A percentile compares a stretch with the other conserved stretches of the same genome.
phyloP scores from a whole-genome alignment of 1,140 invertebrate genomes.

The Galleria mellonella region DNA sequence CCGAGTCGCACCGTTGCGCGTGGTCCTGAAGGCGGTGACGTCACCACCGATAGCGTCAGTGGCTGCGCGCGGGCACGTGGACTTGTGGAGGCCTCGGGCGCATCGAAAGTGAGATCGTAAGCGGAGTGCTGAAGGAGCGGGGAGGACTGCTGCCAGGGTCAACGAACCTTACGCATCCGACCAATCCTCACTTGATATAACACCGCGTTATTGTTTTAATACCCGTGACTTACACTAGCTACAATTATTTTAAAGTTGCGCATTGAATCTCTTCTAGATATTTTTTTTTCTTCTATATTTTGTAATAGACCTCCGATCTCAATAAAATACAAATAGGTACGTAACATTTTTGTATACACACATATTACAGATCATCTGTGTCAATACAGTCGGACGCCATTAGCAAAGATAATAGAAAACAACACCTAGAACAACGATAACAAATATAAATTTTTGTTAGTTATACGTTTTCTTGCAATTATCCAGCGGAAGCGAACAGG shows the following conservation, averaged over 20 bases:
- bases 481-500: slow-evolving; percentile 53
- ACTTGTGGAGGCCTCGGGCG: slow-evolving; percentile 54
- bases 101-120: slow-evolving; percentile 68
- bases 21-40: slow-evolving; percentile 46
- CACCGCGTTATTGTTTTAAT: slow-evolving; percentile 57
- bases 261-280: too few relatives aligned
- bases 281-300: too few relatives aligned
- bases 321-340: too few relatives aligned
- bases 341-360: too few relatives aligned
- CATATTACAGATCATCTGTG: too few relatives aligned
- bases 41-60: slow-evolving; percentile 37
- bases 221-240: slow-evolving; percentile 28
- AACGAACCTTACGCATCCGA: slow-evolving; percentile 55
- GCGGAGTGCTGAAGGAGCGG: slow-evolving; percentile 21
- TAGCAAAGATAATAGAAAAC: too few relatives aligned
- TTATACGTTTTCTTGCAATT: slow-evolving; percentile 47
- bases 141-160: slow-evolving; percentile 36
- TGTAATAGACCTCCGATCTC: too few relatives aligned
- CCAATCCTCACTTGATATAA: slow-evolving; percentile 62
- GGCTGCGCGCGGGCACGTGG: slow-evolving; percentile 55
- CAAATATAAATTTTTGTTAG: slow-evolving; percentile 11
- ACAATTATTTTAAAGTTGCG: too few relatives aligned
- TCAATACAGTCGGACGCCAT: too few relatives aligned
- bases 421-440: slow-evolving; percentile 18
- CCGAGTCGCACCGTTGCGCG: slow-evolving; percentile 36